Conservation (phyloP, 2,888 invertebrate genomes). For the Pheosia gnoma region DNA sequence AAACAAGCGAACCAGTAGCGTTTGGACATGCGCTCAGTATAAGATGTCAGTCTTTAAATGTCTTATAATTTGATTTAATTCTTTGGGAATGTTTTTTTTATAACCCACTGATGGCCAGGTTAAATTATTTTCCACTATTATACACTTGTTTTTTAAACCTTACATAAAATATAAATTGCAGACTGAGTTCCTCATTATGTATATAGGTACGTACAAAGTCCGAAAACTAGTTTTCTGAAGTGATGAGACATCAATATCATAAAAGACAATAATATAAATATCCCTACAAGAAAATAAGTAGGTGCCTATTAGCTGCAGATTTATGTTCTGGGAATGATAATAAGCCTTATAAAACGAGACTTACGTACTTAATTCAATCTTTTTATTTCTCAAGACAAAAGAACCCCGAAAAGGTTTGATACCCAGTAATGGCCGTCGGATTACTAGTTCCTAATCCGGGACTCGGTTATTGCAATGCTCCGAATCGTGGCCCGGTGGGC, state of each 20-base stretch:
- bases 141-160: no score
- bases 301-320: neutral
- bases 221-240: no score
- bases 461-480: conserved; percentile 42
- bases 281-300: neutral
- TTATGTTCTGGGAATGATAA: neutral
- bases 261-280: neutral
- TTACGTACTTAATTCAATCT: conserved; percentile 2
- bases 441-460: conserved; percentile 53
- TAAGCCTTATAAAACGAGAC: neutral
- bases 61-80: no score
- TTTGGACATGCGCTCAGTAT: no score
- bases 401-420: conserved; percentile 42
- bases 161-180: no score
- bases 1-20: no score
- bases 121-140: no score
- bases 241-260: neutral
- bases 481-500: conserved; percentile 43
- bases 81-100: no score
- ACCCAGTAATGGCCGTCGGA: conserved; percentile 46
- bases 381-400: conserved; percentile 15
- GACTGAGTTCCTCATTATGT: no score
- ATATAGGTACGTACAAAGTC: no score
- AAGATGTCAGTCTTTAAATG: no score
- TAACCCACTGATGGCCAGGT: no score